phyloP scores from a whole-genome alignment of 2,888 invertebrate species.

The Netelia virgata region DNA sequence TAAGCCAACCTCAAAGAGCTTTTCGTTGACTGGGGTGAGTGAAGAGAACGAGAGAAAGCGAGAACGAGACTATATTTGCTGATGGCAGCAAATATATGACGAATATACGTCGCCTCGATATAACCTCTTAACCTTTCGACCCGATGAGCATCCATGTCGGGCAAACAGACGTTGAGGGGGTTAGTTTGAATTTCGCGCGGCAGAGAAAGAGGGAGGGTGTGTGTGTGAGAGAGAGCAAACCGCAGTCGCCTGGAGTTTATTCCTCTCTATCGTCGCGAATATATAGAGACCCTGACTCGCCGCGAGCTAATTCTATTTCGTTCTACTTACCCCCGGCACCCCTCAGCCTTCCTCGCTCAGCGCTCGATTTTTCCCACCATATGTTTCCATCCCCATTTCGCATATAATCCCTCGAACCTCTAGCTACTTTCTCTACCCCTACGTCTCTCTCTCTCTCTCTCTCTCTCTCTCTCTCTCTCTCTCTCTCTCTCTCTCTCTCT shows the following conservation, averaged over 20 bases:
- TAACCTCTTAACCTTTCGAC: slow-evolving; percentile 72
- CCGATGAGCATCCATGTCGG: slow-evolving; percentile 33
- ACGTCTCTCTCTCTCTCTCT: background rate
- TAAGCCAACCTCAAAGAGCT: slow-evolving; percentile 5
- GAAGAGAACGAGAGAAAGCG: background rate
- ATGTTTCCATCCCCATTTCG: background rate
- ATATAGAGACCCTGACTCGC: slow-evolving; percentile 47
- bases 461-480: too few species aligned
- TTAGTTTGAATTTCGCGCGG: slow-evolving; percentile 7
- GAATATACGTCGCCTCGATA: slow-evolving; percentile 28
- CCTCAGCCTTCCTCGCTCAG: background rate
- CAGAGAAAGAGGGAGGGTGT: slow-evolving; percentile 2
- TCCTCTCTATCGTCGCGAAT: slow-evolving; percentile 52
- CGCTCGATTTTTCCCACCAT: background rate
- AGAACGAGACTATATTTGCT: background rate
- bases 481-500: background rate
- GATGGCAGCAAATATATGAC: slow-evolving; percentile 15
- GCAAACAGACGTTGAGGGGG: slow-evolving; percentile 8
- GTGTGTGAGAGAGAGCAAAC: slow-evolving; percentile 13
- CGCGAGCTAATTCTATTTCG: slow-evolving; percentile 61
- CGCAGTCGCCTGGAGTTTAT: slow-evolving; percentile 54
- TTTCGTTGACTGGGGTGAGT: background rate
- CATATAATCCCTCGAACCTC: slow-evolving; percentile 1
- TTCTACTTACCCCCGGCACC: slow-evolving; percentile 41
- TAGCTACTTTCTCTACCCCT: background rate